phyloP scores from a whole-genome alignment of 2,113 vertebrate species.

The Notechis scutatus region DNA sequence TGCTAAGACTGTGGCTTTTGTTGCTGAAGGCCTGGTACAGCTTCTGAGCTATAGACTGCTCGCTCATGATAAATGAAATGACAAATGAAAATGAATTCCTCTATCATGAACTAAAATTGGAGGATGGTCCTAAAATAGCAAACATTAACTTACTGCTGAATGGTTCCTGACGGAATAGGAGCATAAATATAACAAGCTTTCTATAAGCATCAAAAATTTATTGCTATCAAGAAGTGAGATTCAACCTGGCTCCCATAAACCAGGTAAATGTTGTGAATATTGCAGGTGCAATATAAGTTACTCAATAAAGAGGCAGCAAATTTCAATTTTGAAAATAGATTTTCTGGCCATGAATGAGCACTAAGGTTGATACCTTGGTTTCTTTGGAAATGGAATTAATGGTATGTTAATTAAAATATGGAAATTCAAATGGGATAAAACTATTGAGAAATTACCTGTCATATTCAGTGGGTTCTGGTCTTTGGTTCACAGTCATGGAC shows the following conservation, averaged over 20 bases:
- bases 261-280: background rate
- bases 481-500: constrained; percentile 72
- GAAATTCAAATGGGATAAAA: background rate
- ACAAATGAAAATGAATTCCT: background rate
- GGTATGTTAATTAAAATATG: background rate
- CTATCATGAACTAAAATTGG: background rate
- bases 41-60: background rate
- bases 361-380: background rate
- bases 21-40: background rate
- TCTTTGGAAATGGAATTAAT: background rate
- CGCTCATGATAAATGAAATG: background rate
- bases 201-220: background rate
- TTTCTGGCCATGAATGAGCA: background rate
- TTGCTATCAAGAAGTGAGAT: background rate
- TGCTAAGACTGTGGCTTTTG: background rate
- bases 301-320: background rate
- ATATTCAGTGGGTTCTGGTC: constrained; percentile 77
- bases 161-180: background rate
- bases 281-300: background rate
- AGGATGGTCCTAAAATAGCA: background rate
- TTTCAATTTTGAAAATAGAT: background rate
- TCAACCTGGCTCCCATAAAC: background rate
- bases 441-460: constrained; percentile 70
- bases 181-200: background rate
- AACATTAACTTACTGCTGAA: background rate